Base-by-base conservation (phyloP, 2,113 vertebrate species). In the Dendropsophus ebraccatus region DNA sequence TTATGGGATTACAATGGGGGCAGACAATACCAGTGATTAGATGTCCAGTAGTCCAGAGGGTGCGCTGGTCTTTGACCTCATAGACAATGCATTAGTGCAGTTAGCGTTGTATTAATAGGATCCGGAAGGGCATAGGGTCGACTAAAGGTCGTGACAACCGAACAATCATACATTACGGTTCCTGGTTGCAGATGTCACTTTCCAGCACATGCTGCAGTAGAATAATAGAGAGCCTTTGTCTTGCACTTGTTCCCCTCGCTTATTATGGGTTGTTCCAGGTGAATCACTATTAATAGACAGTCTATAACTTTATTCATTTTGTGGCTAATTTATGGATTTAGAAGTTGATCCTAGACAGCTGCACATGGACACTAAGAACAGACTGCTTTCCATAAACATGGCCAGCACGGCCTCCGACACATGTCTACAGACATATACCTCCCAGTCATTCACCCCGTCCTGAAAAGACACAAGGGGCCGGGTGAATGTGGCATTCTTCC, bases 201-300 rank as follows among this genome's bases (percentile, higher is more conserved):
- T 56, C 30, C 52, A 58, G 76, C 16, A 56, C 52, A 11, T 14
- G 30, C 0, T 79, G 52, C 21, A n/a, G 35, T 54, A 56, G 2
- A 25, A 32, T 12, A 23, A 37, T 45, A 30, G 35, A 17, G 21
- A 62, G n/a, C 35, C n/a, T 37, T 6, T 10, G n/a, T 5, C 67
- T 17, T 60, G 54, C 56, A 28, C 77, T 62, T 45, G 23, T 79
- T 73, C 70, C 70, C 37, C 23, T 45, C 6, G 70, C 41, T 58
- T 56, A 58, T 77, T 72, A 17, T 72, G 49, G 84, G 65, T 81
- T 81, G 49, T 70, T 80, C 45, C 49, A 86, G 84, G 84, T 73
- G 30, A 73, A 47, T 86, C 65, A 11, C 84, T 86, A 86, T 80
- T 81, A 86, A 81, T 86, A 81, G 84, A 81, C 47, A 49, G 12